Evolutionary conservation across 2,797 vertebrate genomes (phyloP), one percentile per base, ranked within the genome.

Genomic region (Xyrichtys novacula): DNA sequence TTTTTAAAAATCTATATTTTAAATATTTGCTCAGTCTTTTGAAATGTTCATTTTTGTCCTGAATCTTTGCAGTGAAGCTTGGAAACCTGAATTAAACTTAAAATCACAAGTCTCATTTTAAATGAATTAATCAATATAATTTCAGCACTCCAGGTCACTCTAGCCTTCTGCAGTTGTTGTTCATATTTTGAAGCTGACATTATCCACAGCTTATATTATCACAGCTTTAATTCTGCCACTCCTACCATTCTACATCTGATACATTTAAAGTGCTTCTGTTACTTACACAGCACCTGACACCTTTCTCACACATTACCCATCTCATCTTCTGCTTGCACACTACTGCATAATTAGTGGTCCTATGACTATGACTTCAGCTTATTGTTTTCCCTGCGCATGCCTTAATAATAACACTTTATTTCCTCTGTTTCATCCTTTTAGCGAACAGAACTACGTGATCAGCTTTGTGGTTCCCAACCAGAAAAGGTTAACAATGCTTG

Each of bases 401-500:
- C 42, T 46, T 3, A 26, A 14, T 59, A 15, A 44, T 7, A 5
- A 17, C 12, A 9, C 17, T 53, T 56, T 55, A n/a, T n/a, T 39
- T 6, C 63, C 74, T 4, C n/a, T 29, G 3, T 69, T 52, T 65
- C 1, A 1, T 32, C 44, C 8, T 47, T 69, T 36, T 85, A 99
- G 98, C 67, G 95, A 98, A 15, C 96, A 99, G 90, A 99, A 98
- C 76, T 99, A 98, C 0, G 96, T 99, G 78, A 98, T 99, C 93
- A 98, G 98, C 89, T 97, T 99, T 73, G 97, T 99, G 91, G 98
- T 99, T 85, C 97, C 98, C n/a, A 99, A 99, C 83, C 97, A 97
- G 89, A 98, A 97, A 88, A 95, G 76, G 73, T 76, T 99, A 89
- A 97, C 79, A 0, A 89, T 91, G 6, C 48, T 98, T 81, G 98